Conservation (phyloP, 2,888 invertebrate genomes). For the Lasioglossum morio region DNA sequence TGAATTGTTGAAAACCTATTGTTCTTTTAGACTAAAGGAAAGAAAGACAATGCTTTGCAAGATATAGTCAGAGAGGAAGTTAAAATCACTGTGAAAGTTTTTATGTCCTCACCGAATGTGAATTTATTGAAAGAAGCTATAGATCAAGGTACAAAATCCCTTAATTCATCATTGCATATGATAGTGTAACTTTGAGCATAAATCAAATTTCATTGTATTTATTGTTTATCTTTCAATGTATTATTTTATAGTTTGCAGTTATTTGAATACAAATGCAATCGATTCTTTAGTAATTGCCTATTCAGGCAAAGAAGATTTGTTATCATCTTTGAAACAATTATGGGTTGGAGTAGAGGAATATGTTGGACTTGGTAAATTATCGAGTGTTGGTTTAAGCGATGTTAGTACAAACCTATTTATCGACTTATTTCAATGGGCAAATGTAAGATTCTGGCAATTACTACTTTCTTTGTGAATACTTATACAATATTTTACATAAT, state of each 20-base stretch:
- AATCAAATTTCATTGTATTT: background rate
- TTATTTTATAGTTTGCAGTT: slow-evolving; percentile 88
- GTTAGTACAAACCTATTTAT: slow-evolving; percentile 93
- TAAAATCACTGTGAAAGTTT: slow-evolving; percentile 95
- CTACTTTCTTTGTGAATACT: background rate
- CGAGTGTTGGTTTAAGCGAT: slow-evolving; percentile 92
- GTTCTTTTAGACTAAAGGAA: slow-evolving; percentile 69
- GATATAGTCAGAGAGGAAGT: slow-evolving; percentile 91
- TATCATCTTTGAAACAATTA: slow-evolving; percentile 87
- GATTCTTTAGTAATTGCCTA: slow-evolving; percentile 94
- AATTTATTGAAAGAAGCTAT: slow-evolving; percentile 90
- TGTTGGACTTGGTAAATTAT: slow-evolving; percentile 88
- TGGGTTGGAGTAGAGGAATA: slow-evolving; percentile 93
- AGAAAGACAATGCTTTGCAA: slow-evolving; percentile 72
- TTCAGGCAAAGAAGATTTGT: slow-evolving; percentile 85
- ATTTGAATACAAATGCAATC: slow-evolving; percentile 90
- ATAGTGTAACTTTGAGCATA: background rate
- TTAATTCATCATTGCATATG: slow-evolving; percentile 3
- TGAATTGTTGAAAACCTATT: slow-evolving; percentile 9
- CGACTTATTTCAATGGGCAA: slow-evolving; percentile 91
- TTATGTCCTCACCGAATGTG: slow-evolving; percentile 90
- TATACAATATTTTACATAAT: background rate
- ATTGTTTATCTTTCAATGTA: slow-evolving; percentile 16
- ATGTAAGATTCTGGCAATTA: slow-evolving; percentile 81
- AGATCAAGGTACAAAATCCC: slow-evolving; percentile 87